Evolutionary conservation across 1,140 invertebrate genomes (phyloP).

Genomic region (Hylaeus volcanicus): DNA sequence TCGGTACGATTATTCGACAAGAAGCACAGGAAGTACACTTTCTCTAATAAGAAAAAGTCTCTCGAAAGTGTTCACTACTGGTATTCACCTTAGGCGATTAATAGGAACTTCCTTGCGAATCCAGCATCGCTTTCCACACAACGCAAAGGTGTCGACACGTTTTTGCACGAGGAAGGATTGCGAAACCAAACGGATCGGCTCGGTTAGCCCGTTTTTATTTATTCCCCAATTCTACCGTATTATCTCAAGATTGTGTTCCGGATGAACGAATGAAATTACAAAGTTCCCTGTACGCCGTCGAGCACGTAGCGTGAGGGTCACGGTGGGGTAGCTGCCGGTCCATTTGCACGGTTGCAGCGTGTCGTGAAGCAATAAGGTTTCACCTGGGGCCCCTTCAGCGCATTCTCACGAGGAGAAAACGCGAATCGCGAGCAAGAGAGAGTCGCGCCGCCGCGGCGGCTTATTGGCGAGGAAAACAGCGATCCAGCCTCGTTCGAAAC

Average conservation of each 20-base stretch:
- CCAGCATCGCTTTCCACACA: too few species aligned
- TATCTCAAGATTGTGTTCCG: background rate
- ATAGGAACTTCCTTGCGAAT: too few species aligned
- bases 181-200: too few species aligned
- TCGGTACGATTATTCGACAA: too few species aligned
- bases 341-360: slow-evolving; percentile 15
- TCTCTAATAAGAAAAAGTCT: too few species aligned
- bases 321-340: background rate
- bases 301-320: background rate
- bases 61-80: too few species aligned
- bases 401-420: background rate
- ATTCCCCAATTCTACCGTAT: background rate
- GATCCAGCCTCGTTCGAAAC: background rate
- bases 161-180: too few species aligned
- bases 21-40: too few species aligned
- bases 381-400: too few species aligned
- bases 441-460: background rate
- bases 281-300: background rate
- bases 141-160: too few species aligned
- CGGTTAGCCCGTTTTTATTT: background rate
- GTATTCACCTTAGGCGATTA: too few species aligned
- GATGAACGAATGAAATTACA: slow-evolving; percentile 17
- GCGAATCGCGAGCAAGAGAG: background rate
- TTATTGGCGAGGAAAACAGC: slow-evolving; percentile 5
- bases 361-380: slow-evolving; percentile 15